Evolutionary conservation across 2,113 vertebrate species (phyloP).

Genomic region (Pygoscelis antarcticus): DNA sequence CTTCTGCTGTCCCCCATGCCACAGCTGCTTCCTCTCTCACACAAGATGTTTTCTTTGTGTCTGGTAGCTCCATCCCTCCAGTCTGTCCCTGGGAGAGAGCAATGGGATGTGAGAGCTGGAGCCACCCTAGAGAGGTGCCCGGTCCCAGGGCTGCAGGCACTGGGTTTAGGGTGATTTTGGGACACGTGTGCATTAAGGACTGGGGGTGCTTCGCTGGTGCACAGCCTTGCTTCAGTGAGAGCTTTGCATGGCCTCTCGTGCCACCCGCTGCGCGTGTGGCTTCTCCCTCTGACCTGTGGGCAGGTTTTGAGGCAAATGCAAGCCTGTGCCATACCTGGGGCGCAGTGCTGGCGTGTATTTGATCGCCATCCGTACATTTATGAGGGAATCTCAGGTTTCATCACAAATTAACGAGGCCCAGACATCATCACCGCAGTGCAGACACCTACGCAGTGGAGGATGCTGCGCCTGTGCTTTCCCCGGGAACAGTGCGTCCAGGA

Average conservation of each 20-base stretch:
- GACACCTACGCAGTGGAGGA: background rate
- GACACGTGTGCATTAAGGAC: rapidly evolving
- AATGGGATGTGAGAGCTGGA: background rate
- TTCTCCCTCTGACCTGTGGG: background rate
- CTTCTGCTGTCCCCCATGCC: background rate
- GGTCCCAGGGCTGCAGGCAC: background rate
- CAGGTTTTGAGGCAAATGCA: background rate
- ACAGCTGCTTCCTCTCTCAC: background rate
- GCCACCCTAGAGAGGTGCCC: background rate
- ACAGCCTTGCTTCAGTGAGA: background rate
- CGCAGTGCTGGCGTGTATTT: rapidly evolving
- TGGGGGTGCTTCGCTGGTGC: rapidly evolving
- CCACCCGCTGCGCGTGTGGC: rapidly evolving
- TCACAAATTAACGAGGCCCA: rapidly evolving
- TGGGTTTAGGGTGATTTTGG: background rate
- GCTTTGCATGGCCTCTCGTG: rapidly evolving
- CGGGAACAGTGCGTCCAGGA: background rate
- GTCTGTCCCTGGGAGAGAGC: background rate
- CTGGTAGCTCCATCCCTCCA: background rate
- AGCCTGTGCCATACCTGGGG: background rate
- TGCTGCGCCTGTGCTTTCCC: background rate
- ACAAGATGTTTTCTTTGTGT: background rate
- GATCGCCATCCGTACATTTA: rapidly evolving
- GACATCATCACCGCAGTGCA: rapidly evolving
- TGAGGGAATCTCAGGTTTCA: background rate